Conservation (phyloP, 2,888 invertebrate species). For the Therioaphis trifolii region DNA sequence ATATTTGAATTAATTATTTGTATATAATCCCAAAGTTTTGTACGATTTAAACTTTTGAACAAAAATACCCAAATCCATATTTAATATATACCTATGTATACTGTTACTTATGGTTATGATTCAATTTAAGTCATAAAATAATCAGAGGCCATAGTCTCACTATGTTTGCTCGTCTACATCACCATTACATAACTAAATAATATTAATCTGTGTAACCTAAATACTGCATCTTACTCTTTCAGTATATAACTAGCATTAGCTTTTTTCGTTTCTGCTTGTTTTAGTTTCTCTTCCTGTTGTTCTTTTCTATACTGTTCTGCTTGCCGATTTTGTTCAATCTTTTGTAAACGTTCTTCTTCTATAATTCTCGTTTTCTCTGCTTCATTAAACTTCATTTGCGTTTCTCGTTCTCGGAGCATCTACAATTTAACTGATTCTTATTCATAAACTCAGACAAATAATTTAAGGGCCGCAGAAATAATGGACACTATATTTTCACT, state of each 20-base stretch:
- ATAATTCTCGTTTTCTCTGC: neutral
- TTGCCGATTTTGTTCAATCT: conserved; percentile 2
- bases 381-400: conserved; percentile 30
- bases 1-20: neutral
- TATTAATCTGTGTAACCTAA: neutral
- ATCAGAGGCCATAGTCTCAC: neutral
- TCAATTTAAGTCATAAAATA: no score
- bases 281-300: conserved; percentile 19
- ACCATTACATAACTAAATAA: no score
- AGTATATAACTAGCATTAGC: neutral
- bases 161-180: no score
- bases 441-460: no score
- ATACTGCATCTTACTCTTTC: conserved; percentile 34
- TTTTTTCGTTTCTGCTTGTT: conserved; percentile 14
- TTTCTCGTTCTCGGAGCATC: conserved; percentile 22
- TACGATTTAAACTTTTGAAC: no score
- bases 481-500: no score
- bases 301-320: conserved; percentile 24
- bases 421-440: no score
- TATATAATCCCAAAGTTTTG: no score
- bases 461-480: no score
- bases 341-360: conserved; percentile 16
- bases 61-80: no score
- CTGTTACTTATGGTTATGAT: no score
- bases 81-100: no score